Evolutionary conservation across 2,797 vertebrate genomes (phyloP), one percentile per base, ranked within the genome.

Genomic region (Molossus alvarezi): DNA sequence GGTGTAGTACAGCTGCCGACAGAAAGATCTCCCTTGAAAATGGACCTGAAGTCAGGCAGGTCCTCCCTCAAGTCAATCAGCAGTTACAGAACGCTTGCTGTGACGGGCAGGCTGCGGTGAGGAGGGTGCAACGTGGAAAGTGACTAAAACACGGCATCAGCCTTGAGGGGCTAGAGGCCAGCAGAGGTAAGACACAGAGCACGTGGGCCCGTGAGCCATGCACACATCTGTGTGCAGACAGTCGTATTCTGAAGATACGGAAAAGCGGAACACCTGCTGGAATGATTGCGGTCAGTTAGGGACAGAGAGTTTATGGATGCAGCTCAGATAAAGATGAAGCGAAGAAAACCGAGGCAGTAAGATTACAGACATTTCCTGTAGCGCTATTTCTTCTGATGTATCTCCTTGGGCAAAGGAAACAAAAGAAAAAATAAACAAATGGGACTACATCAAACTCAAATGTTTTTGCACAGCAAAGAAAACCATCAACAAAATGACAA

Each of bases 211-310:
- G 21, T 15, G 8, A 82, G 71, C 45, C 77, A 58, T 12, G 55
- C 51, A 67, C 1, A 17, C 3, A 9, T 5, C 3, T 7, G 21
- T 27, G 5, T 6, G 18, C 5, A 69, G 9, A n/a, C n/a, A 69
- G 13, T 33, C 2, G 23, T 55, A 76, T 51, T 76, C 6, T 64
- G 17, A 90, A 83, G 48, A 72, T 12, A 64, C 0, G 25, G 62
- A 55, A 82, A 92, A 93, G 37, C 14, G 57, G 23, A 81, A 86
- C 20, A 29, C n/a, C 57, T 84, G 18, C 48, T 90, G 81, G 23
- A 83, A 71, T n/a, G 55, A 71, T 57, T 23, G 84, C 20, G 9
- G 51, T 15, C 64, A 60, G 37, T 33, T 13, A 75, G 4, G 21
- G 6, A 41, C 12, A 53, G 12, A 86, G 5, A 67, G 62, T 33